A percentile compares a stretch with the other conserved stretches of the same genome.
These are phyloP conservation scores for Brachionus plicatilis DNA, from an alignment of 1,140 invertebrate species.

Conservation along the genomic window DNA sequence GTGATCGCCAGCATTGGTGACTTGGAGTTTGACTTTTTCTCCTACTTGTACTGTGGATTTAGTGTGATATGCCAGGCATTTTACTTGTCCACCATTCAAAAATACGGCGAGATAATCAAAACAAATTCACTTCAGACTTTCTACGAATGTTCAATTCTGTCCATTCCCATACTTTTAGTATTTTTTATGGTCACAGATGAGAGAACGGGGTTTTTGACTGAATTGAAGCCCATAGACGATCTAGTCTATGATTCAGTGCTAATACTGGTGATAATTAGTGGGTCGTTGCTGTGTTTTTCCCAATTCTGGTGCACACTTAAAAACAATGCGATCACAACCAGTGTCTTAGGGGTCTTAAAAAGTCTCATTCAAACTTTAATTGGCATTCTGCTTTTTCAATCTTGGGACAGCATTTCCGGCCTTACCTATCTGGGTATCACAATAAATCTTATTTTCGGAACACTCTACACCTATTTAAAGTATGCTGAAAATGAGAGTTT, in stretches of 20 bases:
- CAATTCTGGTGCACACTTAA: constrained; percentile 58
- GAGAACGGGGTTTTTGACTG: constrained; percentile 35
- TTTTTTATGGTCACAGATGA: constrained; percentile 48
- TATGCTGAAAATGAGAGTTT: constrained; percentile 43
- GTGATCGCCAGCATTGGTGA: constrained; percentile 59
- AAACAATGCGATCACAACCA: constrained; percentile 59
- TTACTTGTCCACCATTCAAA: constrained; percentile 58
- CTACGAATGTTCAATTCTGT: constrained; percentile 57
- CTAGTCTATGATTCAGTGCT: constrained; percentile 46
- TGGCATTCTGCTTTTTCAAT: constrained; percentile 58
- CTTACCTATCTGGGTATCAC: constrained; percentile 52
- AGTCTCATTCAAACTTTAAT: constrained; percentile 57
- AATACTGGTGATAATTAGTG: constrained; percentile 52
- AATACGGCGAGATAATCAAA: constrained; percentile 48
- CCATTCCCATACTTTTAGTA: constrained; percentile 53
- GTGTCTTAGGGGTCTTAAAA: constrained; percentile 57
- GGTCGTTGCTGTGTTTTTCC: constrained; percentile 58
- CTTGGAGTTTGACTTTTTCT: constrained; percentile 54
- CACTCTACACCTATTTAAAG: constrained; percentile 56
- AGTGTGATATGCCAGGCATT: constrained; percentile 58
- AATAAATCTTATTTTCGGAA: constrained; percentile 54
- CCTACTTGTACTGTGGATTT: constrained; percentile 56
- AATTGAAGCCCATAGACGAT: background rate
- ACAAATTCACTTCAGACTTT: constrained; percentile 51
- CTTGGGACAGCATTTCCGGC: constrained; percentile 51